Base-by-base conservation (phyloP, 2,888 invertebrate genomes). In the Ametastegia equiseti region DNA sequence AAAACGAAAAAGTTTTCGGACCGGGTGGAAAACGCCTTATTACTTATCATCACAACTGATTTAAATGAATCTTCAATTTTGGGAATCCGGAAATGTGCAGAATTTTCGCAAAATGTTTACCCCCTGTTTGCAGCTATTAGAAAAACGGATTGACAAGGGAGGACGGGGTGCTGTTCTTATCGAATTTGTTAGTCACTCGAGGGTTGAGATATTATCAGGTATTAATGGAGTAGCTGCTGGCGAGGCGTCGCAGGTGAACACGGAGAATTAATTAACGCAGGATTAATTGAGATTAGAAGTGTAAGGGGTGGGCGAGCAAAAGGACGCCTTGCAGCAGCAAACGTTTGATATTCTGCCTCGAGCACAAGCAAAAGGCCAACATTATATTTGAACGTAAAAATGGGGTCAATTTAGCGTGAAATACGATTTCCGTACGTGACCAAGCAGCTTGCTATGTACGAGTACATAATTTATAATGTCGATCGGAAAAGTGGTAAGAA, bases 231-330 rank as follows among this genome's bases (percentile, higher is more conserved):
- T n/a, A 33, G 4, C 63, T 42, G 19, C 19, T 19, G 15, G 36
- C 27, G 11, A 23, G 11, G 23, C 36, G 23, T 23, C 42, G 39
- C 63, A 42, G 67, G 67, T 42, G 39, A 69, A 69, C 39, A 69
- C n/a, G 69, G 42, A 42, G 33, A 69, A 69, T 42, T 42, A 69
- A 69, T 69, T 23, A 69, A 69, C 42, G 42, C 5, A 30, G 69
- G 39, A 69, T 69, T 69, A 42, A 69, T 69, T 36, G 23, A 42
- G 42, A 23, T n/a, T 23, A 42, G 23, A 69, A 69, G 69, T 36
- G 39, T 15, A 42, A 69, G 36, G 42, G 23, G 33, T 30, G 33
- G 6, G 33, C 15, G 27, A 27, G 63, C 33, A 63, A 9, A 15
- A 15, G 9, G 9, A 15, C 15, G 15, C 45, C 45, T 45, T 7